Percentiles rank a stretch among this genome's conserved stretches.
Evolutionary conservation across 1,140 invertebrate genomes (phyloP).

Genomic region (Drosophila varians): DNA sequence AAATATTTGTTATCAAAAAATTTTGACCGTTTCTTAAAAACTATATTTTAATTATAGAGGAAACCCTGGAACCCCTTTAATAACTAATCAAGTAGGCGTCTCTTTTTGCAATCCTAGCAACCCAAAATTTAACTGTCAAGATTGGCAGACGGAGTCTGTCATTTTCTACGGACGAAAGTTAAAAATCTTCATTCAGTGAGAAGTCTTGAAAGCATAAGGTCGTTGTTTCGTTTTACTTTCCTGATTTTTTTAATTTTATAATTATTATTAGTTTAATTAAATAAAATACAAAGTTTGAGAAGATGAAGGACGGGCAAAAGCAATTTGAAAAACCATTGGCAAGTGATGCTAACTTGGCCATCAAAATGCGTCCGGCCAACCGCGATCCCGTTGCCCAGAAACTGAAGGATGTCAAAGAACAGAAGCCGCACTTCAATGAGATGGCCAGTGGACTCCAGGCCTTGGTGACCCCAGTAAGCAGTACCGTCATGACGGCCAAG

Average conservation of each 20-base stretch:
- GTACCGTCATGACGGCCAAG: neutral
- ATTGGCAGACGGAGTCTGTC: neutral
- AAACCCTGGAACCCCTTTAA: too few species aligned
- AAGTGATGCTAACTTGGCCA: neutral
- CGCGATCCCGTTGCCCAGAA: neutral
- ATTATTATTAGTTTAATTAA: too few species aligned
- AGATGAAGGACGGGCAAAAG: neutral
- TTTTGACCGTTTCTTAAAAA: too few species aligned
- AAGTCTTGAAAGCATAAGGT: neutral
- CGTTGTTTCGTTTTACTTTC: neutral
- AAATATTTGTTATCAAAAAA: too few species aligned
- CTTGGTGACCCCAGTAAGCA: neutral
- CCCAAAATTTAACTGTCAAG: neutral
- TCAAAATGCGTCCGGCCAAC: neutral
- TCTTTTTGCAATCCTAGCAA: neutral
- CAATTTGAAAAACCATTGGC: neutral
- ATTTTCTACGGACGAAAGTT: neutral
- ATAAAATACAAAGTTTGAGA: too few species aligned
- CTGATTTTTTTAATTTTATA: neutral
- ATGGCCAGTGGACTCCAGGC: neutral
- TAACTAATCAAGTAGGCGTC: neutral
- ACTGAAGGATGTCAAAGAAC: slow-evolving; percentile 1
- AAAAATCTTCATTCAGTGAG: neutral
- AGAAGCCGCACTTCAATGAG: neutral
- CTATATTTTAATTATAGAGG: too few species aligned